Evolutionary conservation across 1,140 invertebrate genomes (phyloP), one percentile per base, ranked within the genome.

Genomic region (Bombus cullumanus): DNA sequence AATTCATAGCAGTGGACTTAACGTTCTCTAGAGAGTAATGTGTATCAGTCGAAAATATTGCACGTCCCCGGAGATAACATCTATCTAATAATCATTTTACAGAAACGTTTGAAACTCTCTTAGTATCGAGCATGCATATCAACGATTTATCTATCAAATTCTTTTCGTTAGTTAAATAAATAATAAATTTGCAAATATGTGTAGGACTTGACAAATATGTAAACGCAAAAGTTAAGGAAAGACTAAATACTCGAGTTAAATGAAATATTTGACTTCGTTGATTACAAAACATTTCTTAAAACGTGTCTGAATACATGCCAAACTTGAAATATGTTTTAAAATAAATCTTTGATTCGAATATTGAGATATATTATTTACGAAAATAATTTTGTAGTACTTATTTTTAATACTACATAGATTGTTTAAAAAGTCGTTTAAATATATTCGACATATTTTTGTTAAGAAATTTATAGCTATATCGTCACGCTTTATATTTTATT

Each of bases 51-150:
- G 31, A 76, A 31, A 79, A 76, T 71, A 62, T 68, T 84, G 75
- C 75, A 25, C 2, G 12, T 8, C 66, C 25, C 53, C 1, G 28
- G 39, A 71, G 75, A 76, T 22, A 53, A 53, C 22, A 53, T 84
- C 64, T 34, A 47, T 84, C 82, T 69, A 71, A 78, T 79, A 79
- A 84, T 84, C 66, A 72, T 84, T 84, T 72, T 34, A 41, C 25
- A 0, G 28, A 25, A 62, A 84, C 25, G n/a, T 31, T 47, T 47
- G n/a, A 10, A 37, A 31, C 47, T 15, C 13, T 15, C 28, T n/a
- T 34, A 31, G 8, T 18, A 59, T 31, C 64, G 43, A 71, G 41
- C 53, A 53, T 39, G 39, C 25, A 22, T n/a, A 13, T 69, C n/a
- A 22, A 53, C 34, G 47, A n/a, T 39, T 62, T 62, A 53, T 28